Evolutionary conservation across 2,113 vertebrate species (phyloP), one percentile per base, ranked within the genome.

Genomic region (Chrysochloris asiatica): DNA sequence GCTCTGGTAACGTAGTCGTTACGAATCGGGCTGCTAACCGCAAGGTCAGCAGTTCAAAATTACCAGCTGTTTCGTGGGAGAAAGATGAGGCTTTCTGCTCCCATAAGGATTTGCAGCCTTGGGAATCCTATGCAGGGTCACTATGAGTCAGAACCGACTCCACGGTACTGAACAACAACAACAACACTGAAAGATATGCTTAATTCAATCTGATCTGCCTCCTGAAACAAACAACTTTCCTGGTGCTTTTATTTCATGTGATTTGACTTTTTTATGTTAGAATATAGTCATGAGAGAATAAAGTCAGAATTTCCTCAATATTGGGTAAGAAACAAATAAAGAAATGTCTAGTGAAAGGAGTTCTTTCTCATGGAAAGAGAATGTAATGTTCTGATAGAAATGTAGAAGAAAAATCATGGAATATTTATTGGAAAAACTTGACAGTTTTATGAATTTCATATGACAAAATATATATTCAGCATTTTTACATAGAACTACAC

Each of bases 391-490:
- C 61, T 71, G 38, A 59, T 0, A 84, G 38, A n/a, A 86, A 81
- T 77, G 11, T 5, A 83, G 56, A 83, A 59, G 22, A 88, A 80
- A n/a, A 4, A 54, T 38, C 21, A 36, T 52, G n/a, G 11, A 67
- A 61, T 61, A 80, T 88, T 76, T 72, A 77, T 61, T 85, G 45
- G 10, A 67, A 90, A 95, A 88, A 48, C 21, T 75, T 79, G 11
- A 24, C 28, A n/a, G 14, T 79, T 52, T 85, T 82, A 75, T 83
- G 33, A 28, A 89, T 86, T 84, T 88, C 26, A 78, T 75, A 22
- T 54, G n/a, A 88, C 16, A 75, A 83, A 73, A 65, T 4, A 85
- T 63, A 4, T 48, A 65, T 48, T 86, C 19, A 54, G 6, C 13
- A 92, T 5, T 90, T 76, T 56, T 59, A 47, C 3, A 43, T 43